Percentiles rank a stretch among this genome's conserved stretches.
These are phyloP conservation scores for Rhabditophanes sp. DNA, from an alignment of 2,888 invertebrate species.

Conservation along the genomic window DNA sequence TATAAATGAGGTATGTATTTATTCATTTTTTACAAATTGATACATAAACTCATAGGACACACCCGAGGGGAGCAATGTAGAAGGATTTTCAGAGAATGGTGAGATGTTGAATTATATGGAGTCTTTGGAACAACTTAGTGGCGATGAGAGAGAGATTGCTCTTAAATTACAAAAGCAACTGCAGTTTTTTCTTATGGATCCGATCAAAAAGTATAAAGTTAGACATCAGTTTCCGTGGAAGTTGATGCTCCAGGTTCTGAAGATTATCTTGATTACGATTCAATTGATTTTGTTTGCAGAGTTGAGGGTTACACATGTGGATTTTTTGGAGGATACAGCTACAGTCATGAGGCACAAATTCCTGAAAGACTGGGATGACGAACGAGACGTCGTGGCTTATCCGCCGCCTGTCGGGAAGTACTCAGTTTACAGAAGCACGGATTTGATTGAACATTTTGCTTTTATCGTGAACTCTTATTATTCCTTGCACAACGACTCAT, in stretches of 20 bases:
- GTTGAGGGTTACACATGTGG: slow-evolving; percentile 55
- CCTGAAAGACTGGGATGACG: slow-evolving; percentile 48
- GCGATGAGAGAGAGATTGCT: slow-evolving; percentile 18
- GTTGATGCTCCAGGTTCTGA: slow-evolving; percentile 3
- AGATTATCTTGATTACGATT: slow-evolving; percentile 14
- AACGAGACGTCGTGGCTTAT: slow-evolving; percentile 25
- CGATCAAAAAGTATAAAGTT: slow-evolving; percentile 83
- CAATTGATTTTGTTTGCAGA: slow-evolving; percentile 75
- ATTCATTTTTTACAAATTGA: too few species aligned
- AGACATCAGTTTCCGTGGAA: slow-evolving; percentile 53
- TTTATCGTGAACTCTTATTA: slow-evolving; percentile 26
- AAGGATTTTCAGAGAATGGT: too few species aligned
- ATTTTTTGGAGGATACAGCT: slow-evolving; percentile 46
- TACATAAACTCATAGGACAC: too few species aligned
- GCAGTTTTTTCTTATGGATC: slow-evolving; percentile 98
- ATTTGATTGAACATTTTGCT: slow-evolving; percentile 21
- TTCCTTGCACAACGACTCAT: slow-evolving; percentile 21
- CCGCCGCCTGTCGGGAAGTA: slow-evolving; percentile 27
- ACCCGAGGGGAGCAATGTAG: too few species aligned
- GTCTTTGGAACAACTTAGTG: too few species aligned
- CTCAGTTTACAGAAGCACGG: slow-evolving; percentile 28
- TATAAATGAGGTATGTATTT: too few species aligned
- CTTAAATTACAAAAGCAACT: slow-evolving; percentile 45
- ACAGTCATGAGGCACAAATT: slow-evolving; percentile 59
- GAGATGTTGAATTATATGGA: too few species aligned